Evolutionary conservation across 2,797 vertebrate genomes (phyloP), one percentile per base, ranked within the genome.

Genomic region (Prionace glauca): DNA sequence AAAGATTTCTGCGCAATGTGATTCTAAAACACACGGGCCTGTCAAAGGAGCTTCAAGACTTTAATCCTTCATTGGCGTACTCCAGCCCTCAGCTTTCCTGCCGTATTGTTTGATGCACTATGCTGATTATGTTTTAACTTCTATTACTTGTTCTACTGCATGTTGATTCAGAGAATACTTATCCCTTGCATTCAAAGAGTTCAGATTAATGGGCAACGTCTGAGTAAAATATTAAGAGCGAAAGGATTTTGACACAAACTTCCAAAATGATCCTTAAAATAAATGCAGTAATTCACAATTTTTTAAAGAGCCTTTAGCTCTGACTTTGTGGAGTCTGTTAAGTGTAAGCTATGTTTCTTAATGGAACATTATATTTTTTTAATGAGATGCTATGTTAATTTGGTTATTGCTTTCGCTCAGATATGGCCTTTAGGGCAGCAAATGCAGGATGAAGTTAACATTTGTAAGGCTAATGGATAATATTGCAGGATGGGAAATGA

Each of bases 361-460:
- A 90, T 60, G 56, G 56, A 90, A 62, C 87, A 56, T 90, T 62
- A 88, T 88, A 60, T 56, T 20, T 84, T 84, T 84, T 84, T 84
- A 84, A 84, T 84, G 79, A 84, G 36, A 84, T 22, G 79, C 41
- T 84, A 84, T 84, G 79, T 84, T 84, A 84, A 84, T 84, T 90
- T 32, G 29, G 14, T 60, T 90, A 90, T 60, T 32, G 50, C 50
- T 90, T 56, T 90, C 3, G 10, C 56, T 56, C 26, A 32, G 62
- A 90, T 90, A 88, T 32, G 56, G 87, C 87, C 87, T 88, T 56
- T 60, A 60, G 87, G 79, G 9, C 84, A 56, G 84, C 24, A 26
- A 87, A 56, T 2, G 1, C 84, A 87, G 26, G 84, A 87, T 29
- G 24, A 26, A 24, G 24, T 24, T 87, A 56, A 26, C 79, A 87